These are phyloP conservation scores for Ariolimax columbianus DNA, from an alignment of 2,888 invertebrate species.

Conservation along the genomic window DNA sequence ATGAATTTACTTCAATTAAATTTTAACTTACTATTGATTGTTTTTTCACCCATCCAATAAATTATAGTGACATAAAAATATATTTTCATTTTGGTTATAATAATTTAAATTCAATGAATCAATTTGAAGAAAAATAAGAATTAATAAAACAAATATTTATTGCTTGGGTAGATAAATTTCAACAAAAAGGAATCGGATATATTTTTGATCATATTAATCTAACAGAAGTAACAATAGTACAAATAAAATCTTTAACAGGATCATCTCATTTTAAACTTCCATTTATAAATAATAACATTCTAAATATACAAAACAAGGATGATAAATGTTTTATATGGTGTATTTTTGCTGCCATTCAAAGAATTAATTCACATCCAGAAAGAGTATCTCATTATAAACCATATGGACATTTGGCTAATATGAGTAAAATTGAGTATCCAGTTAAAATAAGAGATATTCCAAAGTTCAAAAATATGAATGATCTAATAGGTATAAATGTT, in stretches of 20 bases:
- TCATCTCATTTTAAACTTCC: slow-evolving; percentile 14
- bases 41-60: no score
- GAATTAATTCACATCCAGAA: neutral
- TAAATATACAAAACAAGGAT: slow-evolving; percentile 4
- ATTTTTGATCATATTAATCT: neutral
- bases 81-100: no score
- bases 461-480: neutral
- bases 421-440: neutral
- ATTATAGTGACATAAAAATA: no score
- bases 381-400: neutral
- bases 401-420: neutral
- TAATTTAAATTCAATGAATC: no score
- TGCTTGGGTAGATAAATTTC: no score
- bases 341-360: neutral
- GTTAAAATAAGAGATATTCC: neutral
- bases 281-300: neutral
- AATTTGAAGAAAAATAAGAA: no score
- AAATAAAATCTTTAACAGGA: slow-evolving; percentile 2
- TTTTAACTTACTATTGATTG: no score
- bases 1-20: no score
- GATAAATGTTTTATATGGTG: slow-evolving; percentile 14
- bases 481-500: neutral
- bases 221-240: neutral
- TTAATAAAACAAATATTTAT: no score
- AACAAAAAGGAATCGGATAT: no score